Conservation (phyloP, 1,140 invertebrate genomes). For the Eulimnadia texana region DNA sequence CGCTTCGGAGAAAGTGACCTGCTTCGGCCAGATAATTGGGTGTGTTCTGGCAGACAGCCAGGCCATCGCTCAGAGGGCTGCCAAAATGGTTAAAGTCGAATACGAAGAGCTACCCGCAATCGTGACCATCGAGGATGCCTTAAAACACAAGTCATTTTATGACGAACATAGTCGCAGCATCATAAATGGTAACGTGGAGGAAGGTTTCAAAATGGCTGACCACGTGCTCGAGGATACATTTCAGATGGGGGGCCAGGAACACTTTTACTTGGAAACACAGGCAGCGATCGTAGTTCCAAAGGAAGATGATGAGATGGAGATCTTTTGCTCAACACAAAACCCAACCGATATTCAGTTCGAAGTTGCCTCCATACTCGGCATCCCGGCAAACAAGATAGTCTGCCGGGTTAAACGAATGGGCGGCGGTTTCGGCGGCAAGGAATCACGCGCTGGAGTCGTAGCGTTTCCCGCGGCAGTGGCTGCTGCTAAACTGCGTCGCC, state of each 20-base stretch:
- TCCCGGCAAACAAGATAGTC: conserved; percentile 59
- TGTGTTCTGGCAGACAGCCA: conserved; percentile 59
- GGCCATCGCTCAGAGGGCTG: conserved; percentile 52
- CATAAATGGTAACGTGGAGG: conserved; percentile 47
- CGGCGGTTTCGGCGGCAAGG: conserved; percentile 95
- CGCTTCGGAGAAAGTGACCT: conserved; percentile 46
- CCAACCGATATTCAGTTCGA: conserved; percentile 58
- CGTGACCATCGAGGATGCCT: conserved; percentile 72
- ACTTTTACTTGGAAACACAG: conserved; percentile 91
- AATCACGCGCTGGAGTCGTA: conserved; percentile 47
- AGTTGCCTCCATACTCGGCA: conserved; percentile 50
- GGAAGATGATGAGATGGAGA: conserved; percentile 53
- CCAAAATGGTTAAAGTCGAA: conserved; percentile 50
- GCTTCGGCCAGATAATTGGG: conserved; percentile 61
- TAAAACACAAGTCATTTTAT: conserved; percentile 52
- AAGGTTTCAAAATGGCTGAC: conserved; percentile 45
- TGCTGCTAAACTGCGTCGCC: conserved; percentile 46
- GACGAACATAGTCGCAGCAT: conserved; percentile 23
- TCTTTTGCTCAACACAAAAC: conserved; percentile 70
- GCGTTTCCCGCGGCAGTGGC: conserved; percentile 36
- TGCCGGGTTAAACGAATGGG: conserved; percentile 72
- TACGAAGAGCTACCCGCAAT: conserved; percentile 64
- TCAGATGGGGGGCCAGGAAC: conserved; percentile 80
- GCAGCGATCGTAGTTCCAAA: conserved; percentile 54
- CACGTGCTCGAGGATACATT: conserved; percentile 54